These are phyloP conservation scores for Diplodus sargus DNA, from an alignment of 2,797 vertebrate genomes.

Conservation along the genomic window DNA sequence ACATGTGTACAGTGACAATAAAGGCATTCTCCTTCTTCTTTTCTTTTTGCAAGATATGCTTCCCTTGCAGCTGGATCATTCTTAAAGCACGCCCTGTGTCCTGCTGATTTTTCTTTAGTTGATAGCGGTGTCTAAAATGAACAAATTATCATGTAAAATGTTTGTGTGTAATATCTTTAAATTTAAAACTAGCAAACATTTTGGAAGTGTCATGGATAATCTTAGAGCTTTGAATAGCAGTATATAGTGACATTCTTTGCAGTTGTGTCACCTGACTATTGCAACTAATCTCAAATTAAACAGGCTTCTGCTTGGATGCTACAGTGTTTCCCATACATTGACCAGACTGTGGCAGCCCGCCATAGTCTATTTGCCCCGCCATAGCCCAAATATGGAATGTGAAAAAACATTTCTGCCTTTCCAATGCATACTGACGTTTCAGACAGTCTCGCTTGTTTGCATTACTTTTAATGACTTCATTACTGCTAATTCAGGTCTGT, in stretches of 20 bases:
- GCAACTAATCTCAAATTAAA: too few relatives aligned
- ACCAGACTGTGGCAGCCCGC: background rate
- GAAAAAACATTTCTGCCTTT: too few relatives aligned
- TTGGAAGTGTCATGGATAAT: background rate
- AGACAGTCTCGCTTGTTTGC: too few relatives aligned
- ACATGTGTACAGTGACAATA: too few relatives aligned
- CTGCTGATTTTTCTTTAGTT: background rate
- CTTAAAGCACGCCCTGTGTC: background rate
- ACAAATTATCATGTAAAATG: conserved; percentile 2
- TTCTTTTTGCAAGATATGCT: background rate
- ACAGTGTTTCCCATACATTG: background rate
- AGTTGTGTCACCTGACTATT: too few relatives aligned
- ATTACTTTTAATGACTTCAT: too few relatives aligned
- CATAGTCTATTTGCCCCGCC: background rate
- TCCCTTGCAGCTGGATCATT: background rate
- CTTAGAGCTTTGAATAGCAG: background rate
- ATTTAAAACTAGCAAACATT: background rate
- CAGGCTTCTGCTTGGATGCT: too few relatives aligned
- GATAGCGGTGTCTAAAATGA: background rate
- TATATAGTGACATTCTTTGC: background rate
- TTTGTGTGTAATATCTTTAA: conserved; percentile 1
- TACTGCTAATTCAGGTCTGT: too few relatives aligned
- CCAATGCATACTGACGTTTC: too few relatives aligned
- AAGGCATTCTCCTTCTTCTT: too few relatives aligned
- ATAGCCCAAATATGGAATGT: background rate